Percentiles rank a stretch among this genome's conserved stretches.
Conservation (phyloP, 2,888 invertebrate genomes). For the Drosophila tripunctata region DNA sequence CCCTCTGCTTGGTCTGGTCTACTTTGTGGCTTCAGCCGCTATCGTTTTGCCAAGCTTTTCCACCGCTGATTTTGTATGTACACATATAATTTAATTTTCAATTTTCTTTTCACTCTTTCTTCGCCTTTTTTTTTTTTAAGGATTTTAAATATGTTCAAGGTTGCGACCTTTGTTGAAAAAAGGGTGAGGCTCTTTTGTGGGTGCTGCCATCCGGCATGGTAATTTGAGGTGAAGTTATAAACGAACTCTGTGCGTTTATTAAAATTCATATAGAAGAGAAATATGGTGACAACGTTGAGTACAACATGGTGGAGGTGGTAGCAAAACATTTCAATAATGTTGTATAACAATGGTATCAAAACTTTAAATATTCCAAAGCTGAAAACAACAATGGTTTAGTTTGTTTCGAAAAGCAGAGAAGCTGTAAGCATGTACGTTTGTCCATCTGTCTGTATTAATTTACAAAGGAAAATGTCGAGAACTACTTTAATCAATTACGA, state of each 20-base stretch:
- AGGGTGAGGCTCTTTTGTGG: slow-evolving; percentile 1
- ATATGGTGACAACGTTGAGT: slow-evolving; percentile 15
- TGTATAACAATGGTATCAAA: not conserved
- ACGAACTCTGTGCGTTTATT: slow-evolving; percentile 32
- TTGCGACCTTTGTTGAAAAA: slow-evolving; percentile 19
- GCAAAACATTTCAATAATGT: not conserved
- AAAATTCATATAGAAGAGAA: slow-evolving; percentile 25
- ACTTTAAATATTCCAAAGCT: not conserved
- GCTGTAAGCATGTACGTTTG: too few relatives aligned
- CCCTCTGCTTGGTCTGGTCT: slow-evolving; percentile 5
- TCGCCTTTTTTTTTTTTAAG: too few relatives aligned
- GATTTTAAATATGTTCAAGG: slow-evolving; percentile 25
- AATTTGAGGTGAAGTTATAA: slow-evolving; percentile 40
- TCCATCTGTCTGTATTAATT: too few relatives aligned
- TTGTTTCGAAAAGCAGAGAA: too few relatives aligned
- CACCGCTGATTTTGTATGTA: not conserved
- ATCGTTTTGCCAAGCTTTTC: not conserved
- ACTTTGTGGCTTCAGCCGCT: slow-evolving; percentile 23
- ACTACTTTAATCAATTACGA: too few relatives aligned
- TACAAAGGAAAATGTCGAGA: too few relatives aligned
- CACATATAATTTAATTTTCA: not conserved
- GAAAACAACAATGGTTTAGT: too few relatives aligned
- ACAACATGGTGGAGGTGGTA: slow-evolving; percentile 6
- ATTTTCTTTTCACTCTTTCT: not conserved
- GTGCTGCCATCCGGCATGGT: slow-evolving; percentile 6